Percentiles rank a stretch among this genome's conserved stretches.
These are phyloP conservation scores for Acanthornis magna DNA, from an alignment of 2,797 vertebrate genomes.

Conservation along the genomic window DNA sequence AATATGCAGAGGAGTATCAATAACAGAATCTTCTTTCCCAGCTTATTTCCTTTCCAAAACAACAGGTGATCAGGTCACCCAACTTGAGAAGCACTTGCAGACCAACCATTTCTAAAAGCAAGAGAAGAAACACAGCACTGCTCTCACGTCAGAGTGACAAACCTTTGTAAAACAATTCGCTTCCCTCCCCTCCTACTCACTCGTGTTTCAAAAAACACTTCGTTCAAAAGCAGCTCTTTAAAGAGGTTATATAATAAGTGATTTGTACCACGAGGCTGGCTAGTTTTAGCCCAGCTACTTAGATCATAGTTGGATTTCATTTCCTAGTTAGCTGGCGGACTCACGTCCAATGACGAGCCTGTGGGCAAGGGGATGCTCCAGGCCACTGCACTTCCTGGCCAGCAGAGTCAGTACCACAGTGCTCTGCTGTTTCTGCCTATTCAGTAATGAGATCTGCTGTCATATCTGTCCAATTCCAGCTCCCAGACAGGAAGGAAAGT, in stretches of 20 bases:
- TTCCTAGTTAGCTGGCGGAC: background rate
- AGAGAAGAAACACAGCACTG: background rate
- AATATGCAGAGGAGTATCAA: background rate
- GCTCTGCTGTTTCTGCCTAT: background rate
- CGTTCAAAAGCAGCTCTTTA: conserved; percentile 1
- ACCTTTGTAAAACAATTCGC: background rate
- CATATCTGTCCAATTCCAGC: conserved; percentile 15
- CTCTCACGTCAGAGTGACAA: conserved; percentile 28
- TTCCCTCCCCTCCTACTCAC: conserved; percentile 33
- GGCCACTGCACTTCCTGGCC: background rate
- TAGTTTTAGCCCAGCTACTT: conserved; percentile 36
- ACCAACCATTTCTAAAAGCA: background rate
- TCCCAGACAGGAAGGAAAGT: conserved; percentile 85
- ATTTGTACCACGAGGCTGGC: background rate
- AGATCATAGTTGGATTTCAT: background rate
- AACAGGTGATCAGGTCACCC: background rate
- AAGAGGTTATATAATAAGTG: conserved; percentile 9
- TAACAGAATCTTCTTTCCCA: background rate
- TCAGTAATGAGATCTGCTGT: conserved; percentile 15
- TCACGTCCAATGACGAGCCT: background rate
- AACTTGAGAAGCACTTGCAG: background rate
- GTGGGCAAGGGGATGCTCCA: background rate
- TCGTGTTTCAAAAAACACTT: background rate
- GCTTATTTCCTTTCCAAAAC: background rate
- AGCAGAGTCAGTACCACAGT: background rate